phyloP scores from a whole-genome alignment of 2,888 invertebrate species.

The Sarcophaga carnaria region DNA sequence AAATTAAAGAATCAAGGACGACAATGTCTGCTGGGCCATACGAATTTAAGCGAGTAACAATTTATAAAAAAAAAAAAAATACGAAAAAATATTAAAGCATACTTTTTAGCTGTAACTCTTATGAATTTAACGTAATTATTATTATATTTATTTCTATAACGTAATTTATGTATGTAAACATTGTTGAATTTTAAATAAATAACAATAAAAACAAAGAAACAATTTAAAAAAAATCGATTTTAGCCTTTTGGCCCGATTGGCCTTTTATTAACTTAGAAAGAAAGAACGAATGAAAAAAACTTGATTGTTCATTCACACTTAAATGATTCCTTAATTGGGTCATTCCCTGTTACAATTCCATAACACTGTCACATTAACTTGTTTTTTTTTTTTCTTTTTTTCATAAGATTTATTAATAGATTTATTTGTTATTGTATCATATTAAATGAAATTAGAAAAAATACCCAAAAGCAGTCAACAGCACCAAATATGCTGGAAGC shows the following conservation, averaged over 20 bases:
- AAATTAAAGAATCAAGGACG: neutral
- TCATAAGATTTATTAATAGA: too few relatives aligned
- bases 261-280: neutral
- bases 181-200: slow-evolving; percentile 45
- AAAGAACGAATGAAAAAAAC: neutral
- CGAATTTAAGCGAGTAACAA: slow-evolving; percentile 46
- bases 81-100: slow-evolving; percentile 49
- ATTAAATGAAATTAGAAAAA: too few relatives aligned
- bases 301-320: slow-evolving; percentile 48
- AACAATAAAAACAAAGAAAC: slow-evolving; percentile 10
- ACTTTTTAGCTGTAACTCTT: slow-evolving; percentile 51
- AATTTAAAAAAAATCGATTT: slow-evolving; percentile 13
- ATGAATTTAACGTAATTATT: slow-evolving; percentile 32
- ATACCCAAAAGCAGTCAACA: too few relatives aligned
- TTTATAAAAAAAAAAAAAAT: slow-evolving; percentile 7
- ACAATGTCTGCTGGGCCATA: slow-evolving; percentile 48
- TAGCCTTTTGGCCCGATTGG: neutral
- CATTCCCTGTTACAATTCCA: slow-evolving; percentile 45
- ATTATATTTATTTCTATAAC: slow-evolving; percentile 8
- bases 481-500: neutral
- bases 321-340: slow-evolving; percentile 54
- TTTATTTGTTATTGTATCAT: too few relatives aligned
- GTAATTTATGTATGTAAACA: slow-evolving; percentile 41
- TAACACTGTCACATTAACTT: neutral
- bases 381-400: slow-evolving; percentile 5